Base-by-base conservation (phyloP, 2,113 vertebrate species). In the Pollachius pollachius region DNA sequence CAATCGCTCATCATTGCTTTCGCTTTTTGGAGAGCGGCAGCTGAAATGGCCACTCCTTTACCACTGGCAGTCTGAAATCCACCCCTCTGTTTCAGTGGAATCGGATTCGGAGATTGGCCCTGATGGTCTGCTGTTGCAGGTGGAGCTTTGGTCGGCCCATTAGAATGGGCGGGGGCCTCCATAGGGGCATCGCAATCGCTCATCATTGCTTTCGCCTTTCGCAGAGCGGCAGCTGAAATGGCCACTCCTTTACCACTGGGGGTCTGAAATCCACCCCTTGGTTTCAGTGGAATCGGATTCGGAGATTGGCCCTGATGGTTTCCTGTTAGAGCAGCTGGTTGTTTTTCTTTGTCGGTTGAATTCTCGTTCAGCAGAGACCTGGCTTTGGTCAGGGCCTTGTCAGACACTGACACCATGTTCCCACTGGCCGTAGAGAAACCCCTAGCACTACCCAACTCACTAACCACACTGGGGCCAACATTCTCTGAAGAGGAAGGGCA, bases 61-160 rank as follows among this genome's bases (percentile, higher is more conserved):
- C 91, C 92, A 82, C 88, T 91, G 77, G 90, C 92, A 64, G 90
- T 92, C 78, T 78, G 93, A 83, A 94, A 94, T 9, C 91, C 92
- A 75, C 73, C 74, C 66, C 72, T 78, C 60, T 74, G 68, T 67
- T 59, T 15, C 66, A 68, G 17, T 17, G 19, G 66, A 27, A 3
- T 18, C 18, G 48, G 56, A 41, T 21, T 48, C 17, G 58, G 59
- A 41, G 30, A 5, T 67, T 69, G 15, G n/a, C 3, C n/a, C 15
- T 9, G 64, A n/a, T 66, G 37, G 6, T 52, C 41, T 61, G 25
- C 41, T 13, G 41, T 48, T 13, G 41, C 3, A 41, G 37, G n/a
- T n/a, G n/a, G n/a, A n/a, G n/a, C n/a, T n/a, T n/a, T n/a, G n/a
- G n/a, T n/a, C n/a, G n/a, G n/a, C n/a, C n/a, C n/a, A n/a, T n/a